Percentiles rank a stretch among this genome's conserved stretches.
Conservation (phyloP, 2,113 vertebrate species). For the Alectura lathami region DNA sequence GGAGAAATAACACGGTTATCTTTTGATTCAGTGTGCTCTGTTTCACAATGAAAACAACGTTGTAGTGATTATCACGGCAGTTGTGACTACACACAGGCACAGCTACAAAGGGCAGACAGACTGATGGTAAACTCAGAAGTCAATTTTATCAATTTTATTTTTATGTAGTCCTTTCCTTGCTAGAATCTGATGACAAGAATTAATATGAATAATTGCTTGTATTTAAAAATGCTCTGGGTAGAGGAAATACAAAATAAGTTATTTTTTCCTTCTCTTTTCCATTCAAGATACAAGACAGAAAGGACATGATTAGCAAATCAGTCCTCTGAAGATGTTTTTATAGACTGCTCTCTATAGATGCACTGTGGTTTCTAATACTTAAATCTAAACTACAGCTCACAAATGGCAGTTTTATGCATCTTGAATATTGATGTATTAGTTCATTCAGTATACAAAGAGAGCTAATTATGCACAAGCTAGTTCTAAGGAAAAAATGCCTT, state of each 20-base stretch:
- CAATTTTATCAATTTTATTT: background rate
- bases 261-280: background rate
- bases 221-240: background rate
- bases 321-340: background rate
- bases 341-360: background rate
- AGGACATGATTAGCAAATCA: background rate
- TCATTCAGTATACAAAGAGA: conserved; percentile 66
- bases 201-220: background rate
- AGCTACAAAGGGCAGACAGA: background rate
- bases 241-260: background rate
- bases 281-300: background rate
- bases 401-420: conserved; percentile 18
- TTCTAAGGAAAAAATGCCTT: background rate
- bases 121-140: background rate
- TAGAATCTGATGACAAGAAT: background rate
- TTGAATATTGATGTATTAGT: conserved; percentile 47
- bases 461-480: conserved; percentile 67
- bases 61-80: background rate
- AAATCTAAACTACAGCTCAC: conserved; percentile 12
- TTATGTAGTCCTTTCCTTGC: background rate
- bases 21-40: background rate
- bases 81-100: background rate
- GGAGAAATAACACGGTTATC: background rate
- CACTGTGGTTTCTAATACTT: background rate
- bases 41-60: background rate